Evolutionary conservation across 2,888 invertebrate species (phyloP).

Genomic region (Agriotes lineatus): DNA sequence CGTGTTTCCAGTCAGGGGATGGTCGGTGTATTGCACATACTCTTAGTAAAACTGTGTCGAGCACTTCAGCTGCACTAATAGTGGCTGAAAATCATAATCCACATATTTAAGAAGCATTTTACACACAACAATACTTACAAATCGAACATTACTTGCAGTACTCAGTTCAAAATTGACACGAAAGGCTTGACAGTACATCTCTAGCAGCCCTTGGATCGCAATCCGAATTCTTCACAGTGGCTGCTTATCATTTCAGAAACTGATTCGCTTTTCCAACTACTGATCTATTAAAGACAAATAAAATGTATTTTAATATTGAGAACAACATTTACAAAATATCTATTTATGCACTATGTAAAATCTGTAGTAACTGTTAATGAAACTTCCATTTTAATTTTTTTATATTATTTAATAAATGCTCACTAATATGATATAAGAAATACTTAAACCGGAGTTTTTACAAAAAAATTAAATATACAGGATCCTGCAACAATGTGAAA

Average conservation of each 20-base stretch:
- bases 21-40: slow-evolving; percentile 87
- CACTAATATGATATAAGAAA: too few species aligned
- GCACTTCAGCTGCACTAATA: slow-evolving; percentile 76
- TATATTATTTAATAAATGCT: too few species aligned
- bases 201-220: slow-evolving; percentile 86
- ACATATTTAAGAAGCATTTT: too few species aligned
- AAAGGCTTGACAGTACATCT: slow-evolving; percentile 88
- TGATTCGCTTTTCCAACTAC: slow-evolving; percentile 63
- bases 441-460: too few species aligned
- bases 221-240: slow-evolving; percentile 81
- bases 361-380: too few species aligned
- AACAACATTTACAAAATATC: too few species aligned
- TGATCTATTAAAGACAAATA: slow-evolving; percentile 4
- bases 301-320: too few species aligned
- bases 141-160: slow-evolving; percentile 47
- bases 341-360: too few species aligned
- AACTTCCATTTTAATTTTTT: too few species aligned
- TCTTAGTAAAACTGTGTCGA: slow-evolving; percentile 83
- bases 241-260: slow-evolving; percentile 74
- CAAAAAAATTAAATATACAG: too few species aligned
- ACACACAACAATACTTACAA: too few species aligned
- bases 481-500: too few species aligned
- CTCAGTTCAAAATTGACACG: slow-evolving; percentile 85
- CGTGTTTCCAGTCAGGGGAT: slow-evolving; percentile 82
- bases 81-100: slow-evolving; percentile 74